Evolutionary conservation across 2,113 vertebrate genomes (phyloP).

Genomic region (Otis tarda): DNA sequence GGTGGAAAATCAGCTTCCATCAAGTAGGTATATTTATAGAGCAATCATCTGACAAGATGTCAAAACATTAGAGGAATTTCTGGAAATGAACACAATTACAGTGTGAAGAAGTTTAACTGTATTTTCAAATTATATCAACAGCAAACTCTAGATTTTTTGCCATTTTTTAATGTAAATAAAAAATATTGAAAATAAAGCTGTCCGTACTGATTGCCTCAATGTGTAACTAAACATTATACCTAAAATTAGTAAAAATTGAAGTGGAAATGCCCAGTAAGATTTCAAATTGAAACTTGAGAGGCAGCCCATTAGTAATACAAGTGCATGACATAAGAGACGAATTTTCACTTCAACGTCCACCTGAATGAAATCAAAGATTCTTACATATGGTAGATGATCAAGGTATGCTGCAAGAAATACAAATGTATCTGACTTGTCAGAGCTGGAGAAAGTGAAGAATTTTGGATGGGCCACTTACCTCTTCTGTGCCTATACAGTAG

Average conservation of each 20-base stretch:
- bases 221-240: neutral
- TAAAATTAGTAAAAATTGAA: neutral
- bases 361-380: neutral
- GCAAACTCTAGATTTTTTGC: neutral
- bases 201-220: neutral
- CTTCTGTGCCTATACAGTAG: neutral
- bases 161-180: neutral
- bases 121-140: neutral
- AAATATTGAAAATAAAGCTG: neutral
- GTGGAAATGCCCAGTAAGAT: neutral
- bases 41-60: neutral
- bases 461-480: neutral
- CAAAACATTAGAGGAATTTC: conserved; percentile 28
- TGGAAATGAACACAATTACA: neutral
- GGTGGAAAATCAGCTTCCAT: neutral
- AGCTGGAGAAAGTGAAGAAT: neutral
- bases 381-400: neutral
- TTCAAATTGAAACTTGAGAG: neutral
- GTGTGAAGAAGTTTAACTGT: neutral
- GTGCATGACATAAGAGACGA: neutral
- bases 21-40: conserved; percentile 3
- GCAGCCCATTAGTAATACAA: neutral
- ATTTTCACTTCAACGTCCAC: neutral
- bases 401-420: neutral
- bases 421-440: neutral